Base-by-base conservation (phyloP, 2,888 invertebrate species). In the Pristionchus maxplancki region DNA sequence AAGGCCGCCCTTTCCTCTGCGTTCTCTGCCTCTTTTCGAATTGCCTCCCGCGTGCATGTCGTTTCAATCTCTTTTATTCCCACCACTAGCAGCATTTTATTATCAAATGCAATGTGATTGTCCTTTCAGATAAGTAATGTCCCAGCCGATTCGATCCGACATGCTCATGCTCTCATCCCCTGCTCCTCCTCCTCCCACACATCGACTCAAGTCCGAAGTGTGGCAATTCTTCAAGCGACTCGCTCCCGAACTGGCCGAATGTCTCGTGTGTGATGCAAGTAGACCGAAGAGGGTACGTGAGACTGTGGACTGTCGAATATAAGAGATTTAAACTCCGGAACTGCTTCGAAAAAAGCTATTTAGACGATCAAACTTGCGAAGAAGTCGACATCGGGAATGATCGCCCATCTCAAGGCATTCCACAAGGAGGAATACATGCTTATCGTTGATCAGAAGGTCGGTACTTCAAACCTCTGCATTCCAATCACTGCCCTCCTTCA, bases 321-420 rank as follows among this genome's bases (percentile, higher is more conserved):
- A 44, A 44, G 11, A 9, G 44, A 6, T 44, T 44, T 6, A 6
- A 44, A 11, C 11, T 44, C 8, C 44, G 11, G 44, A 44, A 44
- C 6, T 44, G 11, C 6, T 44, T 44, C 44, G 44, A 44, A 44
- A 44, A 44, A 11, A 44, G 44, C 44, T 9, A 9, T 34, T 31
- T 31, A 64, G 64, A 28, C 28, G 11, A 31, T 31, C 64, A 64
- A 64, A 64, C 64, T 64, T 11, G 64, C 64, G 1, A 64, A 64
- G 64, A 64, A 64, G 64, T 64, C 64, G 31, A 64, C 64, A 13
- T 64, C 64, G 28, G 64, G 64, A 8, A 64, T 64, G 64, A 64
- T 64, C 64, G 64, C 31, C 31, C 64, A 64, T 34, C 64, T 64
- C 28, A 28, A 31, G 31, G 64, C 64, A 11, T 64, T 15, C 31